phyloP scores from a whole-genome alignment of 2,888 invertebrate genomes.

The Elgonia sp. region DNA sequence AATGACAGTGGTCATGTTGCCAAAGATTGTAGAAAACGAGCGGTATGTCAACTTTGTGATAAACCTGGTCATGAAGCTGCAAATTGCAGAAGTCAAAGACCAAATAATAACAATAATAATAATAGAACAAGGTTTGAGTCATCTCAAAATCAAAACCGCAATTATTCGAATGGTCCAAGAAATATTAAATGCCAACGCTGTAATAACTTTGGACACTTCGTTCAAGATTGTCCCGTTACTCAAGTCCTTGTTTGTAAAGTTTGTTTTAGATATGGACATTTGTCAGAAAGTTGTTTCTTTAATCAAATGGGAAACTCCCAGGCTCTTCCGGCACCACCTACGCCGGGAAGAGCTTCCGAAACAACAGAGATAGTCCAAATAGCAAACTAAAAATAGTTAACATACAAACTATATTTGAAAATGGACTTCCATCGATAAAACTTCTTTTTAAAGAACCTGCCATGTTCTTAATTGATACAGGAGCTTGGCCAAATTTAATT shows the following conservation, averaged over 20 bases:
- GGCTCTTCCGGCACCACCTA: no score
- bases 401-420: neutral
- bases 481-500: constrained; percentile 7
- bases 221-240: no score
- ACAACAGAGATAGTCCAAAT: no score
- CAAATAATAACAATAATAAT: neutral
- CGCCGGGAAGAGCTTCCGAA: no score
- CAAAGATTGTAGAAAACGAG: neutral
- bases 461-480: constrained; percentile 15
- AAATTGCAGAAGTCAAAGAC: neutral
- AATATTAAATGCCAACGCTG: no score
- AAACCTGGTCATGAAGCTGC: neutral
- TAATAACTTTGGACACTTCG: no score
- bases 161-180: neutral
- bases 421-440: neutral
- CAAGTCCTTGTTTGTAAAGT: no score
- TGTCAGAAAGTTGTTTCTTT: no score
- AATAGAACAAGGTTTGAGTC: neutral
- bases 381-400: no score
- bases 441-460: constrained; percentile 11
- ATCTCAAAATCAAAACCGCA: neutral
- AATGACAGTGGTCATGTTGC: no score
- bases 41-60: neutral
- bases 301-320: no score
- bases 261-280: no score